Evolutionary conservation across 2,888 invertebrate genomes (phyloP).

Genomic region (Drosophila atripex): DNA sequence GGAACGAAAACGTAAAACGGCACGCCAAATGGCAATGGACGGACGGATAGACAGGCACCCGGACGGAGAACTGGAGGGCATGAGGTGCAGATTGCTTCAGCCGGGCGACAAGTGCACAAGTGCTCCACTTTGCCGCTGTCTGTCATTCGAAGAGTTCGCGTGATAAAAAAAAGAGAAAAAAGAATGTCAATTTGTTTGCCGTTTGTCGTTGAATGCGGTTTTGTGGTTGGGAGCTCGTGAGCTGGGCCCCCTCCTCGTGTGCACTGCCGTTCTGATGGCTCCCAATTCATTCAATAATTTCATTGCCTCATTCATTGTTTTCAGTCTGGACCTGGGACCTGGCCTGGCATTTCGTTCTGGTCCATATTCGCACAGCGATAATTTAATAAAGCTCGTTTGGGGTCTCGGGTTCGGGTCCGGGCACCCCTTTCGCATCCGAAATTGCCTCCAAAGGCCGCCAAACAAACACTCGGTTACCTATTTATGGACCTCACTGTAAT

Average conservation of each 20-base stretch:
- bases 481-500: neutral
- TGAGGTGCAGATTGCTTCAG: slow-evolving; percentile 23
- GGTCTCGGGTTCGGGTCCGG: no score
- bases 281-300: slow-evolving; percentile 75
- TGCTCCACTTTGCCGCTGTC: slow-evolving; percentile 45
- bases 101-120: slow-evolving; percentile 40
- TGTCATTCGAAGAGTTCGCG: slow-evolving; percentile 64
- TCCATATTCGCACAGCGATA: slow-evolving; percentile 56
- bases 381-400: slow-evolving; percentile 59
- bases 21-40: slow-evolving; percentile 32
- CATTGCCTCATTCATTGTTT: slow-evolving; percentile 66
- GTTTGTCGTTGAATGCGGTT: slow-evolving; percentile 53
- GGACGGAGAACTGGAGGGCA: neutral
- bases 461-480: neutral
- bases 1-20: slow-evolving; percentile 17
- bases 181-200: slow-evolving; percentile 66
- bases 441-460: neutral
- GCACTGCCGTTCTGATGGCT: neutral
- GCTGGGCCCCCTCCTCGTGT: neutral
- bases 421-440: slow-evolving; percentile 5
- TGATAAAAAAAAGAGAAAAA: slow-evolving; percentile 56
- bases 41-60: slow-evolving; percentile 3
- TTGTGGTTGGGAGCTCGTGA: neutral
- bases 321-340: slow-evolving; percentile 12
- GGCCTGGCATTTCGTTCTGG: no score